These are phyloP conservation scores for Choloepus hoffmanni DNA, from an alignment of 2,113 vertebrate genomes.

Conservation along the genomic window DNA sequence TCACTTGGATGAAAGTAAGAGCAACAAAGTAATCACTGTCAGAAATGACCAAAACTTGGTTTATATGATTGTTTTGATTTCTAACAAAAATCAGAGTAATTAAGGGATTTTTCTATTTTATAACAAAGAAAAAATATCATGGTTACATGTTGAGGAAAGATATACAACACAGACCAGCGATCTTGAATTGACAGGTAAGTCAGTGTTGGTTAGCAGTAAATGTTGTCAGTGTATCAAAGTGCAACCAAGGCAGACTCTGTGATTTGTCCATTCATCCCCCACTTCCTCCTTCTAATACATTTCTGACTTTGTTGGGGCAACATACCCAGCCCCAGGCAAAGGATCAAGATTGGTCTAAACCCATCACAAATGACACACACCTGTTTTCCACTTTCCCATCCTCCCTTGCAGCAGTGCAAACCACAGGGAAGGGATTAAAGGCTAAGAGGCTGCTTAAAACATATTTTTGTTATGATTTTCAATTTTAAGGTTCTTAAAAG, in stretches of 20 bases:
- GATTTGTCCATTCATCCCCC: neutral
- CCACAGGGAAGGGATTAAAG: neutral
- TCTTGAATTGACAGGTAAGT: neutral
- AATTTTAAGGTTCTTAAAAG: constrained; percentile 35
- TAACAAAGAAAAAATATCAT: neutral
- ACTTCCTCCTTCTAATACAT: neutral
- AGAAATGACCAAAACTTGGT: neutral
- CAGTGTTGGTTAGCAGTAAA: neutral
- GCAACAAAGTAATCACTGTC: neutral
- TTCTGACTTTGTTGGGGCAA: neutral
- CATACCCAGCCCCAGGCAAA: neutral
- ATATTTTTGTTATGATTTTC: constrained; percentile 43
- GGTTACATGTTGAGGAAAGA: neutral
- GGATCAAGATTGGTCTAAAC: neutral
- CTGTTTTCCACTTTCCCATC: neutral
- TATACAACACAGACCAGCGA: no score
- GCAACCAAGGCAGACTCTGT: neutral
- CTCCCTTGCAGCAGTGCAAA: neutral
- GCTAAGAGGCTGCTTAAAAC: neutral
- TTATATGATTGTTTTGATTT: constrained; percentile 13
- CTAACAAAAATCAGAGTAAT: constrained; percentile 23
- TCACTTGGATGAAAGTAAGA: constrained; percentile 25
- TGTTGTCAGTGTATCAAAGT: neutral
- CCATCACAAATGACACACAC: neutral
- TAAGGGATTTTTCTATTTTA: constrained; percentile 39